Base-by-base conservation (phyloP, 2,888 invertebrate genomes). In the Carabus problematicus region DNA sequence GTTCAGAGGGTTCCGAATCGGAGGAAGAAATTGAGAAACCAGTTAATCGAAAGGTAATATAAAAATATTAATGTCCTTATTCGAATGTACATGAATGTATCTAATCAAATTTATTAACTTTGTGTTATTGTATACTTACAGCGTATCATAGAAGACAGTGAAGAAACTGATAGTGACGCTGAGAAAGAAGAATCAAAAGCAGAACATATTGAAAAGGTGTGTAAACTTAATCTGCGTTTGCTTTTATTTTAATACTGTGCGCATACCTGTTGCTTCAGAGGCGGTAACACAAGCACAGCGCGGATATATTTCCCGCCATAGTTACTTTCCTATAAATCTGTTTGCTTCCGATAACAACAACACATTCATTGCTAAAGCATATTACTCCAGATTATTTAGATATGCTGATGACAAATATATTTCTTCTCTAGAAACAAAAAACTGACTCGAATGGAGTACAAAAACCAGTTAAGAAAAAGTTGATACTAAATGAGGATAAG, bases 1-100 rank as follows among this genome's bases (percentile, higher is more conserved):
- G 82, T 72, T 82, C 82, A 70, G 82, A 79, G 45, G 81, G 82
- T 72, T 79, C 81, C 2, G 80, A 72, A 75, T 82, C 76, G 74
- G 72, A 67, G 19, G 71, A 72, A n/a, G 70, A 71, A 60, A 72
- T 71, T 29, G 42, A 70, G 60, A 73, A 74, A 54, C 19, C 72
- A 11, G 18, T 43, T 42, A 74, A 70, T 67, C 73, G 75, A 61
- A 77, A 78, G 71, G 76, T 76, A 72, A 64, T 42, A 61, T 29
- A 2, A 29, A 6, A 3, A 6, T 3, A 29, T 29, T 29, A 29
- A 29, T 29, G 6, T 29, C 6, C 3, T 29, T 29, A 29, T 29
- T 29, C 6, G 3, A 29, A 29, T 29, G 29, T 29, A 29, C 29
- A 6, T 29, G 29, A 29, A 3, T 2, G 29, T 29, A n/a, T n/a